Conservation (phyloP, 2,113 vertebrate species). For the Rallus limicola region DNA sequence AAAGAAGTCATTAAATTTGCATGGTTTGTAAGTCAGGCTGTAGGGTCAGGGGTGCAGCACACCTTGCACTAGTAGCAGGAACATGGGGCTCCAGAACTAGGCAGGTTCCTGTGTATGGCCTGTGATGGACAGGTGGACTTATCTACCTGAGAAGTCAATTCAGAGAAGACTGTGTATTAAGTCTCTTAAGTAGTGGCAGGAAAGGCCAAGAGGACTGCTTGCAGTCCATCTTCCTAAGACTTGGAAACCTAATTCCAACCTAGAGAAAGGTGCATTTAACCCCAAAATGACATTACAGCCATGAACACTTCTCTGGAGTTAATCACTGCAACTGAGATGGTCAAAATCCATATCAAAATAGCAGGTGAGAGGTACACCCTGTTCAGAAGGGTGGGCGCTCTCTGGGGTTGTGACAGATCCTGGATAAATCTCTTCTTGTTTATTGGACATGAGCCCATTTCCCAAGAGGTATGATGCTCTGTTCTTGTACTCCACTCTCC, state of each 20-base stretch:
- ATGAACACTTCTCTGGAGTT: background rate
- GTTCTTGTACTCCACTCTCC: background rate
- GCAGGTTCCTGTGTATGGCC: background rate
- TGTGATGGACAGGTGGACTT: accelerated
- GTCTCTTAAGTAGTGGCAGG: background rate
- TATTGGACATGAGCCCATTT: background rate
- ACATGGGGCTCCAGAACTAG: accelerated
- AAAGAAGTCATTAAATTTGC: background rate
- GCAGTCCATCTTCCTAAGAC: background rate
- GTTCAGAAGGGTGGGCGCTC: background rate
- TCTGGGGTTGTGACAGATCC: background rate
- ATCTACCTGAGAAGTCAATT: background rate
- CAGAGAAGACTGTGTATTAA: background rate
- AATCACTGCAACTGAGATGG: background rate
- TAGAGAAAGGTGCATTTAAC: background rate
- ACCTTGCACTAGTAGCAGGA: background rate
- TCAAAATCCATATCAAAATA: background rate
- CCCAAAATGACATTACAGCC: background rate
- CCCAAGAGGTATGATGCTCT: background rate
- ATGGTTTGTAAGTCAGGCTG: background rate
- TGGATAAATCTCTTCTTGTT: background rate
- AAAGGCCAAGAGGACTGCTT: background rate
- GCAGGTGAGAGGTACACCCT: background rate
- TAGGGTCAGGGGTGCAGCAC: background rate
- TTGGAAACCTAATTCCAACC: background rate